Percentiles rank a stretch among this genome's conserved stretches.
Conservation (phyloP, 1,140 invertebrate genomes). For the Pentalonia nigronervosa region DNA sequence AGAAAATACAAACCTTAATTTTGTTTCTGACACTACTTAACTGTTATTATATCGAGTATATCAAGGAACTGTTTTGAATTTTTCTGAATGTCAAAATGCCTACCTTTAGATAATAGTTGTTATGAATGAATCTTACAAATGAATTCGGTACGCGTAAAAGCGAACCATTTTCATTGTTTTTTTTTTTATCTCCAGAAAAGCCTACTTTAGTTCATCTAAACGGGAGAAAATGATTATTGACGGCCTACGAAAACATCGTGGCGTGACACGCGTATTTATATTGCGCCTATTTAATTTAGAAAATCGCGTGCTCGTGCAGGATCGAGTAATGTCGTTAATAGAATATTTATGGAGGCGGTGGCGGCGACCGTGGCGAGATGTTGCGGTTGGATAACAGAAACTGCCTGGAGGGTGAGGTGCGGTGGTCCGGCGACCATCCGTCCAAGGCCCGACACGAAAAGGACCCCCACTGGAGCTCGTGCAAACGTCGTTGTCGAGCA, state of each 20-base stretch:
- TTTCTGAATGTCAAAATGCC: not conserved
- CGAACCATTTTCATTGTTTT: not conserved
- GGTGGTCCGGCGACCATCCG: not conserved
- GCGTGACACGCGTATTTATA: not conserved
- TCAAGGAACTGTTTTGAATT: not conserved
- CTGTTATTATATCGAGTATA: not conserved
- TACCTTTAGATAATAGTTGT: not conserved
- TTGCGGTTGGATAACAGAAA: conserved; percentile 48
- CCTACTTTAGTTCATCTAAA: not conserved
- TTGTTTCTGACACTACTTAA: not conserved
- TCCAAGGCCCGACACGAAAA: not conserved
- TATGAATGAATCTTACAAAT: not conserved
- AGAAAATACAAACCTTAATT: not conserved
- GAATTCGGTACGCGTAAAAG: not conserved
- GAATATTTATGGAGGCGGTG: not conserved
- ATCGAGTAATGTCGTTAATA: not conserved
- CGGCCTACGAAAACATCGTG: not conserved
- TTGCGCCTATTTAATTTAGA: not conserved
- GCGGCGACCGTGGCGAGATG: conserved; percentile 7
- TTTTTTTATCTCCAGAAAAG: not conserved
- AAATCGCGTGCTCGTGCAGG: not conserved
- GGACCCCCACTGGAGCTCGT: not conserved
- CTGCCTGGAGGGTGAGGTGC: not conserved
- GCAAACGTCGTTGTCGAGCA: not conserved
- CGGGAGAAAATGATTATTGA: not conserved